Percentiles rank a stretch among this genome's conserved stretches.
These are phyloP conservation scores for Siphlonurus alternatus DNA, from an alignment of 2,888 invertebrate species.

Conservation along the genomic window DNA sequence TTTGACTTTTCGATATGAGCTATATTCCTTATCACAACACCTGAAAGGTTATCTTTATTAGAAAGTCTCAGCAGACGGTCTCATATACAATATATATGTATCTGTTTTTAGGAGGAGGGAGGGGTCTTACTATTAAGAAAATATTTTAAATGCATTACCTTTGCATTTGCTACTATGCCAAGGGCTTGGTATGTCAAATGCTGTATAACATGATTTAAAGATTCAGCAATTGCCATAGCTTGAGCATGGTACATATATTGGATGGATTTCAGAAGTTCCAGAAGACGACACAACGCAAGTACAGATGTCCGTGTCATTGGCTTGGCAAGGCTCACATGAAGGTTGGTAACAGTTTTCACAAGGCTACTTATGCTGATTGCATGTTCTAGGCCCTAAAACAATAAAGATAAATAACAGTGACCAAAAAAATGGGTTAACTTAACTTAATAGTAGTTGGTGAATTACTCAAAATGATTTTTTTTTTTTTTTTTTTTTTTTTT, in stretches of 20 bases:
- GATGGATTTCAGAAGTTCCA: slow-evolving; percentile 65
- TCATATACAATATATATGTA: too few relatives aligned
- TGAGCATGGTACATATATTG: slow-evolving; percentile 51
- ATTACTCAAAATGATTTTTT: not conserved
- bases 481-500: not conserved
- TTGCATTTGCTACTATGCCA: slow-evolving; percentile 44
- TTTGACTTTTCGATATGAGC: too few relatives aligned
- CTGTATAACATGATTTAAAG: slow-evolving; percentile 59
- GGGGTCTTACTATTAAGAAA: too few relatives aligned
- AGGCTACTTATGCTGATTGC: slow-evolving; percentile 44
- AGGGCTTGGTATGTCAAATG: slow-evolving; percentile 61
- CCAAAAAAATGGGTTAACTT: too few relatives aligned
- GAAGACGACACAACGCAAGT: slow-evolving; percentile 56
- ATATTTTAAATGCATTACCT: too few relatives aligned
- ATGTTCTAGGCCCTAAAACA: slow-evolving; percentile 42
- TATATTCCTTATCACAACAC: too few relatives aligned
- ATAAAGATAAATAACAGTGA: slow-evolving; percentile 3
- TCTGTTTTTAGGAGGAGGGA: too few relatives aligned
- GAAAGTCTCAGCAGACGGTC: too few relatives aligned
- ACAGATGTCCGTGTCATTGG: slow-evolving; percentile 64
- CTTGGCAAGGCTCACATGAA: slow-evolving; percentile 50
- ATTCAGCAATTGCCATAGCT: slow-evolving; percentile 49
- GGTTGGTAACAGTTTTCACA: slow-evolving; percentile 41
- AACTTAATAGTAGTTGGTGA: too few relatives aligned
- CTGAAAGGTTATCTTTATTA: too few relatives aligned